Conservation (phyloP, 64 coral and sea anemone genomes). For the Anthopleura sola region DNA sequence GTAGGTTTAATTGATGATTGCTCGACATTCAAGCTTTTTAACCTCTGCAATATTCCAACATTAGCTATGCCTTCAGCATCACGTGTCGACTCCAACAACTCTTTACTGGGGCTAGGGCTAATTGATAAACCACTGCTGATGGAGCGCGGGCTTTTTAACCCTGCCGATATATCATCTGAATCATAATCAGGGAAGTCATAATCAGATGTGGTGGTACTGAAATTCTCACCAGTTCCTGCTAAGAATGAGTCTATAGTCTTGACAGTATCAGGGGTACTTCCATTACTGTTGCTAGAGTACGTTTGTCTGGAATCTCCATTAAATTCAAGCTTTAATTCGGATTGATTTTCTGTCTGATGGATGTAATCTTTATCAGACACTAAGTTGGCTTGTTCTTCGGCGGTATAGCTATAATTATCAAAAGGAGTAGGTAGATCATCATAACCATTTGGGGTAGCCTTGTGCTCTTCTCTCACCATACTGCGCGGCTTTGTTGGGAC, state of each 20-base stretch:
- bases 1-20: constrained; percentile 33
- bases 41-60: constrained; percentile 42
- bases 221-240: neutral
- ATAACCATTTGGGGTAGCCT: neutral
- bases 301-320: neutral
- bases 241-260: constrained; percentile 17
- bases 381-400: constrained; percentile 1
- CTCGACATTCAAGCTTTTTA: constrained; percentile 49
- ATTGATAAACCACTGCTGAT: constrained; percentile 30
- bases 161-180: constrained; percentile 29
- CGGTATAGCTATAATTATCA: constrained; percentile 2
- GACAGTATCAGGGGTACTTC: constrained; percentile 2
- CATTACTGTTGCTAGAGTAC: neutral
- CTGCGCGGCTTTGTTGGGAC: neutral
- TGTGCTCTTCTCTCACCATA: neutral
- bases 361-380: neutral
- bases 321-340: neutral
- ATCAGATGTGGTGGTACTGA: neutral
- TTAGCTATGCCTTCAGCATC: neutral
- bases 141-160: constrained; percentile 33
- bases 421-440: constrained; percentile 23
- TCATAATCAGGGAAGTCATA: constrained; percentile 17
- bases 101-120: constrained; percentile 32
- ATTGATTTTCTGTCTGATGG: neutral
- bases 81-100: constrained; percentile 28